These are phyloP conservation scores for Hypsopygia costalis DNA, from an alignment of 2,888 invertebrate species.

Conservation along the genomic window DNA sequence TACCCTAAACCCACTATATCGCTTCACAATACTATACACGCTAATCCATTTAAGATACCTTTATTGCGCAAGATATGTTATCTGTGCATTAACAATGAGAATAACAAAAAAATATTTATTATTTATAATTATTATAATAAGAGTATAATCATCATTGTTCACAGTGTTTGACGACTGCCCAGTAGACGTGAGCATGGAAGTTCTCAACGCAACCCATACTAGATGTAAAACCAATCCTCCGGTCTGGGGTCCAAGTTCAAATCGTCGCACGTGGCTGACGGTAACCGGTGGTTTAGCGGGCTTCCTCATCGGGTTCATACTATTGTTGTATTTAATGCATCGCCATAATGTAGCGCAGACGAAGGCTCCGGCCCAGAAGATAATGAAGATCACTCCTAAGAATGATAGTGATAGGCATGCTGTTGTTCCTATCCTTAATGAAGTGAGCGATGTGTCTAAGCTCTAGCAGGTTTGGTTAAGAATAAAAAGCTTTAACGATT, in stretches of 20 bases:
- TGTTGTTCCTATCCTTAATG: conserved; percentile 43
- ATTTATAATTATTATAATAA: neutral
- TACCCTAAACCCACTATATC: too few relatives aligned
- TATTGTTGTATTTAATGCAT: conserved; percentile 70
- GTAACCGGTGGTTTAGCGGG: conserved; percentile 66
- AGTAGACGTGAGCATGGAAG: conserved; percentile 28
- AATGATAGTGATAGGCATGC: conserved; percentile 46
- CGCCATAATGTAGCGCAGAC: conserved; percentile 68
- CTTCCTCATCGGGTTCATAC: conserved; percentile 66
- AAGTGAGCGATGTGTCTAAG: conserved; percentile 20
- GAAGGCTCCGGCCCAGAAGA: conserved; percentile 48
- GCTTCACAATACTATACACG: too few relatives aligned
- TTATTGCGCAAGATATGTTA: too few relatives aligned
- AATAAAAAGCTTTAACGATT: too few relatives aligned
- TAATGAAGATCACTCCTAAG: conserved; percentile 39
- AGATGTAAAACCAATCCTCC: conserved; percentile 46
- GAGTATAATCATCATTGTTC: conserved; percentile 19
- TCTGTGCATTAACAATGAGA: too few relatives aligned
- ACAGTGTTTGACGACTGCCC: conserved; percentile 63
- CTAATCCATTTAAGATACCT: too few relatives aligned
- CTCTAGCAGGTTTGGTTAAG: too few relatives aligned
- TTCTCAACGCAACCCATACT: conserved; percentile 48
- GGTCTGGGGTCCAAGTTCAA: conserved; percentile 32
- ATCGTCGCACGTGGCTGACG: conserved; percentile 68
- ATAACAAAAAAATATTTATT: too few relatives aligned